phyloP scores from a whole-genome alignment of 2,888 invertebrate species.

The Odontothrips loti region DNA sequence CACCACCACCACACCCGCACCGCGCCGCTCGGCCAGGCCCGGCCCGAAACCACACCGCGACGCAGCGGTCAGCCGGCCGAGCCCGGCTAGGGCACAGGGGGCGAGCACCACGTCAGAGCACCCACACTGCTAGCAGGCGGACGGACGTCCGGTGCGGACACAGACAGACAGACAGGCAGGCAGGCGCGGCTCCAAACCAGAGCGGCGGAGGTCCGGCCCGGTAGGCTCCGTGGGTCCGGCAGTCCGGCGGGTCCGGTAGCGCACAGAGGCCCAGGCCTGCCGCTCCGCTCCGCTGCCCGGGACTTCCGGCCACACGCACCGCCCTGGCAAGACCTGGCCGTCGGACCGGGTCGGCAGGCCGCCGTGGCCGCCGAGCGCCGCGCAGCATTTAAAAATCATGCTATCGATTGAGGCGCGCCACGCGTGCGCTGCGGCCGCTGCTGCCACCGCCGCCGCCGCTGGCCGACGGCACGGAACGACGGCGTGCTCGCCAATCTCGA shows the following conservation, averaged over 20 bases:
- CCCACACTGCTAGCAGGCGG: neutral
- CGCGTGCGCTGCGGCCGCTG: too few relatives aligned
- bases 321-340: too few relatives aligned
- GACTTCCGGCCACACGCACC: neutral
- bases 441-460: too few relatives aligned
- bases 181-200: neutral
- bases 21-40: neutral
- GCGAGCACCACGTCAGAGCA: slow-evolving; percentile 11
- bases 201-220: too few relatives aligned
- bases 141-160: neutral
- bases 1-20: too few relatives aligned
- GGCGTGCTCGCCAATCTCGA: too few relatives aligned
- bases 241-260: neutral
- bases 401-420: neutral
- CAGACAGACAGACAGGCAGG: neutral
- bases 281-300: neutral
- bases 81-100: too few relatives aligned
- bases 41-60: too few relatives aligned
- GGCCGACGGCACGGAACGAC: too few relatives aligned
- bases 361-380: neutral
- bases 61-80: too few relatives aligned
- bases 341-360: too few relatives aligned
- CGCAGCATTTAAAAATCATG: slow-evolving; percentile 15
- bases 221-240: neutral
- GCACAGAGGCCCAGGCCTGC: neutral